These are phyloP conservation scores for Tragulus kanchil DNA, from an alignment of 2,113 vertebrate genomes.

Conservation along the genomic window DNA sequence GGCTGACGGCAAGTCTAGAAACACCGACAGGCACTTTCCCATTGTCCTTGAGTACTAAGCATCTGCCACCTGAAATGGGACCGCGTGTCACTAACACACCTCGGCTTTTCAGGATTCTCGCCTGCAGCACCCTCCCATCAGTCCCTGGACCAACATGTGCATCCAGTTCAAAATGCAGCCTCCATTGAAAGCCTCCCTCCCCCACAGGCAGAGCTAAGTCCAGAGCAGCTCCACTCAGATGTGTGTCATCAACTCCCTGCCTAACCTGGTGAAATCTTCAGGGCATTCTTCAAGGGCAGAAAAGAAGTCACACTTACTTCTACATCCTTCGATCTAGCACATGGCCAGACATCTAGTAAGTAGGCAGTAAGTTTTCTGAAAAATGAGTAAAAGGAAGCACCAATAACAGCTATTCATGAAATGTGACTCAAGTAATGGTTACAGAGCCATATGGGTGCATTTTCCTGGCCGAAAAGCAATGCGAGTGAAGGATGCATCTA, in stretches of 20 bases:
- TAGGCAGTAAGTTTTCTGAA: neutral
- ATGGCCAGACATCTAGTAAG: neutral
- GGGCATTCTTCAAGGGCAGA: neutral
- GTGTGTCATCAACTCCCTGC: neutral
- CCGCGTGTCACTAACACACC: neutral
- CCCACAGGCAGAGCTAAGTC: neutral
- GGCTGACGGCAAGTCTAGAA: neutral
- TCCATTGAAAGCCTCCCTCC: neutral
- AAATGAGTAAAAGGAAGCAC: neutral
- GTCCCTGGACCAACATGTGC: neutral
- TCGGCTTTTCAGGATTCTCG: neutral
- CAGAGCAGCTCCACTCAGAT: neutral
- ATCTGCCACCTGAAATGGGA: neutral
- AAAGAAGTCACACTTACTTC: neutral
- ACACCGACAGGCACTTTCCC: neutral
- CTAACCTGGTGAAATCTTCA: neutral
- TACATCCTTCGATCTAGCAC: neutral
- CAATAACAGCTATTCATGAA: constrained; percentile 28
- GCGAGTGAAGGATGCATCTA: neutral
- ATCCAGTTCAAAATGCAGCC: neutral
- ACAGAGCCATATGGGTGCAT: neutral
- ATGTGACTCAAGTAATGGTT: constrained; percentile 31
- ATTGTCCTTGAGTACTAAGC: neutral
- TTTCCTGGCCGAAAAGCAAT: neutral
- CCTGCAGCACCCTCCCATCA: neutral